These are phyloP conservation scores for Adelges cooleyi DNA, from an alignment of 1,140 invertebrate species.

Conservation along the genomic window DNA sequence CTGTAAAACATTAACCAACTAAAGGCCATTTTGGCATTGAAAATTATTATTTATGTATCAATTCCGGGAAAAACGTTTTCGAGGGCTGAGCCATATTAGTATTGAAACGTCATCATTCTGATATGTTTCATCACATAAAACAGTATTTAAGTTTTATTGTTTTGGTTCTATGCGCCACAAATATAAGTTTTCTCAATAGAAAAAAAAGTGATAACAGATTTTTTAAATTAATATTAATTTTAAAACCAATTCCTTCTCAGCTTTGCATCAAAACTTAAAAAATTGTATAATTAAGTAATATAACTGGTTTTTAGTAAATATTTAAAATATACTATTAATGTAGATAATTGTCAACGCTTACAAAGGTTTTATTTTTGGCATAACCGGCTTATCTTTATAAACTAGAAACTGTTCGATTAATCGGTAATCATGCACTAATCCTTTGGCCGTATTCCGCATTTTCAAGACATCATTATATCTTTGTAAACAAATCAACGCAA, in stretches of 20 bases:
- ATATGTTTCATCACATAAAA: too few relatives aligned
- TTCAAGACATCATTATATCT: not conserved
- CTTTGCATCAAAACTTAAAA: not conserved
- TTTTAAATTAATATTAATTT: not conserved
- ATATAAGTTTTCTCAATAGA: too few relatives aligned
- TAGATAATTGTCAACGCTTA: not conserved
- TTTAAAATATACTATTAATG: not conserved
- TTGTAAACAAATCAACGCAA: not conserved
- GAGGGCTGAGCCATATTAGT: too few relatives aligned
- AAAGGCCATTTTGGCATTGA: too few relatives aligned
- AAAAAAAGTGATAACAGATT: not conserved
- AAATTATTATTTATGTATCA: too few relatives aligned
- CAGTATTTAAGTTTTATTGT: too few relatives aligned
- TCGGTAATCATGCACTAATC: not conserved
- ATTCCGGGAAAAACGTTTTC: too few relatives aligned
- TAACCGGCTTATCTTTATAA: not conserved
- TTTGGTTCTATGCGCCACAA: too few relatives aligned
- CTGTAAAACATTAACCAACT: too few relatives aligned
- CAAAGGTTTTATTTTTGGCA: constrained; percentile 15
- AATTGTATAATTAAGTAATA: not conserved
- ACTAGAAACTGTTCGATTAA: constrained; percentile 1
- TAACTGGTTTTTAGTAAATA: not conserved
- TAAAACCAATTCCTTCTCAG: not conserved
- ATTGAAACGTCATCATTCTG: too few relatives aligned
- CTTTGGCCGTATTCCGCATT: not conserved